phyloP scores from a whole-genome alignment of 2,113 vertebrate species.

The Vombatus ursinus region DNA sequence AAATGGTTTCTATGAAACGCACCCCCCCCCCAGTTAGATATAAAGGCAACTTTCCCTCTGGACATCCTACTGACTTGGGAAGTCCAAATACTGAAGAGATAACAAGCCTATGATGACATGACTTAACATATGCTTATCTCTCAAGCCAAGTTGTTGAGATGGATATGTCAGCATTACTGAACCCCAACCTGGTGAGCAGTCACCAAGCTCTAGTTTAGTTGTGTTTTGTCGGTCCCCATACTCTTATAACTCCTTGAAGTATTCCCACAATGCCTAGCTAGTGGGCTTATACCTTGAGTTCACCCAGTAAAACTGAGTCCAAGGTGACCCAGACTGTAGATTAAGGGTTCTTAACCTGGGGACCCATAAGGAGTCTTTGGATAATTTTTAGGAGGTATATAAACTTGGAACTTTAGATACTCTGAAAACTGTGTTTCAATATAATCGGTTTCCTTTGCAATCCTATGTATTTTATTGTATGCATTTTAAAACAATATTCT shows the following conservation, averaged over 20 bases:
- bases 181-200: not conserved
- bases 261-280: not conserved
- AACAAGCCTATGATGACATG: too few relatives aligned
- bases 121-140: not conserved
- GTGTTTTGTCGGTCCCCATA: not conserved
- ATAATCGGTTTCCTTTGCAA: too few relatives aligned
- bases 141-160: too few relatives aligned
- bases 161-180: not conserved
- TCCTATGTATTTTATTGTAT: too few relatives aligned
- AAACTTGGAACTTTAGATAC: too few relatives aligned
- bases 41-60: not conserved
- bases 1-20: constrained; percentile 15
- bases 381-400: too few relatives aligned
- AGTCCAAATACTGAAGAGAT: not conserved
- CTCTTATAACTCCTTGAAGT: too few relatives aligned
- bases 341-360: too few relatives aligned
- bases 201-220: not conserved
- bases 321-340: too few relatives aligned
- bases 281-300: not conserved
- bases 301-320: not conserved
- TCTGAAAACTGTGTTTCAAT: too few relatives aligned
- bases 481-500: too few relatives aligned
- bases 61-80: not conserved
- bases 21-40: not conserved
- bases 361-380: too few relatives aligned